Percentiles rank a stretch among this genome's conserved stretches.
Evolutionary conservation across 2,888 invertebrate species (phyloP).

Genomic region (Habroteleia sp.): DNA sequence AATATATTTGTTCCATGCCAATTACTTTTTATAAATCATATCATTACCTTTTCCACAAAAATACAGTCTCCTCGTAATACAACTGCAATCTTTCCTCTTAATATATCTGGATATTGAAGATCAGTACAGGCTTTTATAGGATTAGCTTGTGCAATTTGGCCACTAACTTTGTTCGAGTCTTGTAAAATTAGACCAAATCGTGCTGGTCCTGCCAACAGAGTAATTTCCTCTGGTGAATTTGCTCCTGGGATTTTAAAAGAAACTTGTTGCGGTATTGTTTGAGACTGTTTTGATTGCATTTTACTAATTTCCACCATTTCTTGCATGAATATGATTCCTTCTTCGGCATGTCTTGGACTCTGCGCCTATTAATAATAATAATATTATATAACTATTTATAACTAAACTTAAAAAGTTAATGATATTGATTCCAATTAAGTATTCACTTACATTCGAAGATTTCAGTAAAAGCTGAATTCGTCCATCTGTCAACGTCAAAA

Average conservation of each 20-base stretch:
- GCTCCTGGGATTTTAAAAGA: slow-evolving; percentile 80
- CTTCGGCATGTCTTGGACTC: slow-evolving; percentile 92
- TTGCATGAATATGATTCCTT: slow-evolving; percentile 97
- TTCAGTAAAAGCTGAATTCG: slow-evolving; percentile 95
- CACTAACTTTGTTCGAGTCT: slow-evolving; percentile 85
- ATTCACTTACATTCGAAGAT: slow-evolving; percentile 88
- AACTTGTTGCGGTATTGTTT: slow-evolving; percentile 83
- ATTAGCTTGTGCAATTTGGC: slow-evolving; percentile 84
- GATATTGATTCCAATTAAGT: no score
- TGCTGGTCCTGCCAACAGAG: slow-evolving; percentile 91
- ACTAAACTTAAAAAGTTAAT: no score
- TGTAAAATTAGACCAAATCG: slow-evolving; percentile 92
- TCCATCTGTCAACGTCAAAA: slow-evolving; percentile 93
- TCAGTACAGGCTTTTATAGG: slow-evolving; percentile 87
- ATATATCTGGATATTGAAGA: slow-evolving; percentile 83
- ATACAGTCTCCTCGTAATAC: slow-evolving; percentile 96
- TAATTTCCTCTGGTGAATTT: slow-evolving; percentile 78
- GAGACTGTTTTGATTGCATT: slow-evolving; percentile 84
- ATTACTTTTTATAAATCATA: no score
- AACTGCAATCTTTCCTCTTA: slow-evolving; percentile 90
- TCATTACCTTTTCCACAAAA: slow-evolving; percentile 93
- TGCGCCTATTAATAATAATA: slow-evolving; percentile 85
- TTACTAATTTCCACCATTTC: slow-evolving; percentile 97
- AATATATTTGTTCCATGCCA: no score
- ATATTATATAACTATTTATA: neutral